These are phyloP conservation scores for Tragelaphus scriptus DNA, from an alignment of 2,113 vertebrate genomes.

Conservation along the genomic window DNA sequence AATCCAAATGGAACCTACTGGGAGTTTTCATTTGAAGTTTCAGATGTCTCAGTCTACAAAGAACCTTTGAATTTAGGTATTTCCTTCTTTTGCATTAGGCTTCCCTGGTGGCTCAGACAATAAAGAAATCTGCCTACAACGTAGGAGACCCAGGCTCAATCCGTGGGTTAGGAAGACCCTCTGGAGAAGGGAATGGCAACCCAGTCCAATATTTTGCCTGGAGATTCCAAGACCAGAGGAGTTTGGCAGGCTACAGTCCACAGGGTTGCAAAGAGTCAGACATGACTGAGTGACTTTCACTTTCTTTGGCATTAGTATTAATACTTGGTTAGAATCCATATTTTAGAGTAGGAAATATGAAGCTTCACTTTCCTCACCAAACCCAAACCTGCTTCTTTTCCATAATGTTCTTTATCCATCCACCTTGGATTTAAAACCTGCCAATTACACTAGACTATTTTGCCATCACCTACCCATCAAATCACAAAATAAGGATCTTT, in stretches of 20 bases:
- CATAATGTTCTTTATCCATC: not conserved
- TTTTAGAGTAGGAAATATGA: not conserved
- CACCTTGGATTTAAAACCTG: not conserved
- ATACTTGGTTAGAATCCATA: not conserved
- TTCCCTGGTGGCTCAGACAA: not conserved
- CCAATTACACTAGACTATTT: not conserved
- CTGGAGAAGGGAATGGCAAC: not conserved
- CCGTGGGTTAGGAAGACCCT: not conserved
- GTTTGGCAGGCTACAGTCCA: not conserved
- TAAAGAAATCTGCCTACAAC: not conserved
- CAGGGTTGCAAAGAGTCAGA: not conserved
- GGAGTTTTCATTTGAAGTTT: slow-evolving; percentile 44
- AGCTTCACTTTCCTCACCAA: not conserved
- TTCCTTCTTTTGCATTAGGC: not conserved
- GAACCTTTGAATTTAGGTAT: slow-evolving; percentile 33
- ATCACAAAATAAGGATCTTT: not conserved
- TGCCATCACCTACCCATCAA: not conserved
- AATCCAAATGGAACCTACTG: slow-evolving; percentile 8
- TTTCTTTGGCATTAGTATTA: not conserved
- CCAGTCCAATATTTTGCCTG: not conserved
- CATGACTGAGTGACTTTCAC: not conserved
- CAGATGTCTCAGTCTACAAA: not conserved
- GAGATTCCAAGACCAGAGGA: not conserved
- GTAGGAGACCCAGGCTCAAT: not conserved
- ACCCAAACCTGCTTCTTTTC: not conserved